Base-by-base conservation (phyloP, 1,140 invertebrate species). In the Bombus affinis region DNA sequence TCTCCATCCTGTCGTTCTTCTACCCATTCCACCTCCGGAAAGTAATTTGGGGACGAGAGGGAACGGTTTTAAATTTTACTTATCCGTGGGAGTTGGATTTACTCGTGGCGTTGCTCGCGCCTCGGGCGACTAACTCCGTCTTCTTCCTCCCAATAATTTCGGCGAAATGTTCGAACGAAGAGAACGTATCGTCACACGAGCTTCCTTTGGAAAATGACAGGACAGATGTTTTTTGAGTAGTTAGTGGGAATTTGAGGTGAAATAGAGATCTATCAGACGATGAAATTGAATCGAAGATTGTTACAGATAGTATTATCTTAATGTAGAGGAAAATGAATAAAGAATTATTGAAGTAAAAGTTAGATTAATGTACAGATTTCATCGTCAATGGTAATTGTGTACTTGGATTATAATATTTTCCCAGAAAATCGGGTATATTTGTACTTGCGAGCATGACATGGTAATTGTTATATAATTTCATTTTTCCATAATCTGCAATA, bases 61-160 rank as follows among this genome's bases (percentile, higher is more conserved):
- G 88, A 88, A 87, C 81, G 87, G 86, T 93, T 93, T 93, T 91
- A 93, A 93, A 93, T 93, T 93, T 93, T 92, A 93, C 91, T 94
- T 93, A 92, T 93, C 89, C 91, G 86, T 77, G 74, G 77, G 87
- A 90, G 86, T 91, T 90, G 83, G 81, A 90, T 92, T 91, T 92
- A 84, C 88, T 86, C 77, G 86, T 83, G 71, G 37, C 75, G 39
- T 65, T 81, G n/a, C 75, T 59, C 81, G 85, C 74, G 83, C 76
- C 81, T 57, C 77, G 75, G 86, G 81, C 85, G 79, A 39, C 32
- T 42, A 35, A 80, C 47, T 65, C 57, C 66, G n/a, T 75, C 66
- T 83, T 84, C 71, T 81, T 84, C 35, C 62, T 59, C 15, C n/a
- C 39, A 39, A 37, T 83, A 76, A 79, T 86, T 76, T 75, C 53